Evolutionary conservation across 2,888 invertebrate species (phyloP), one percentile per base, ranked within the genome.

Genomic region (Nomada goodeniana): DNA sequence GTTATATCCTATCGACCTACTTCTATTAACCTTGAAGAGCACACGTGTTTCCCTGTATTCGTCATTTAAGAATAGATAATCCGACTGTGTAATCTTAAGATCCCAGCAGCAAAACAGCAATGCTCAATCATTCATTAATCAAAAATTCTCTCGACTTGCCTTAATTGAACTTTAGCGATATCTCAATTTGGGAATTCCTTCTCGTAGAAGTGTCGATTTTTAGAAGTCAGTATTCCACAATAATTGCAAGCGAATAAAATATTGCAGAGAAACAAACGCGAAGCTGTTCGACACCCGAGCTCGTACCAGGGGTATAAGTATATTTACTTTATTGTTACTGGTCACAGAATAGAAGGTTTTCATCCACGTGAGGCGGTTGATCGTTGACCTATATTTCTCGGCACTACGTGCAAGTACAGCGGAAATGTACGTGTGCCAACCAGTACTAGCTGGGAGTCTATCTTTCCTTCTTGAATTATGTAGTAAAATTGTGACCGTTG

Each of bases 341-440:
- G 29, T 55, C 50, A 55, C 55, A n/a, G 44, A 36, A 55, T 20
- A 57, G 29, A 29, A 42, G 47, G 26, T 55, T 57, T 53, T 44
- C 53, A 60, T 53, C 70, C 68, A 36, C 42, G 36, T 67, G 70
- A 81, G 80, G 78, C 76, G 69, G 50, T 78, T 72, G 82, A 82
- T 75, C 70, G 84, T 77, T 81, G 69, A 76, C 76, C 76, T 57
- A 76, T 29, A 63, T 76, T 76, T 76, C 76, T 29, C 20, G 42
- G 29, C 10, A n/a, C 42, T 64, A 63, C 69, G 63, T 70, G 63
- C n/a, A 42, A 29, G 50, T 63, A 55, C 47, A 63, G 44, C 44
- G 69, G 44, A 64, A 63, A 36, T 36, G 36, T 57, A 47, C 57
- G 60, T 60, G 60, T 61, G 70, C 60, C 50, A 70, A 64, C 61